Conservation (phyloP, 2,888 invertebrate species). For the Harpalus rubripes region DNA sequence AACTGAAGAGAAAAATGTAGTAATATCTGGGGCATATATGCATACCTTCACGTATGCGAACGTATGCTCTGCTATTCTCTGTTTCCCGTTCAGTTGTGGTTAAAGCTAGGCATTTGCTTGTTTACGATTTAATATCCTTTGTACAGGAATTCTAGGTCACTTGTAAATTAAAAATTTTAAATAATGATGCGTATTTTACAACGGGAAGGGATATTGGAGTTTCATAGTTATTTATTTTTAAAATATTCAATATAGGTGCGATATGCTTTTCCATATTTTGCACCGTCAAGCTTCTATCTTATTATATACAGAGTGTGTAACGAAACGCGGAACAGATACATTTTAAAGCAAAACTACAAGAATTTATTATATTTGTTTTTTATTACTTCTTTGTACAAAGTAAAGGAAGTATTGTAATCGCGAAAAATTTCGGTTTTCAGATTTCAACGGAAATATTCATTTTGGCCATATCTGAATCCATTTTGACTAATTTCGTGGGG, state of each 20-base stretch:
- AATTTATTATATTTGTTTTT: too few species aligned
- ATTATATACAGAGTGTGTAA: too few species aligned
- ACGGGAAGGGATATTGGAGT: background rate
- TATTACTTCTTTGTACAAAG: too few species aligned
- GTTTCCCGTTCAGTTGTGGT: background rate
- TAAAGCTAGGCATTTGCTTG: conserved; percentile 5
- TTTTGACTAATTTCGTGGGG: too few species aligned
- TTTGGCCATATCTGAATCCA: too few species aligned
- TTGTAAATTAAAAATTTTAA: conserved; percentile 4
- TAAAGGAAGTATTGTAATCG: too few species aligned
- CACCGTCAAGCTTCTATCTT: too few species aligned
- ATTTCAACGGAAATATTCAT: too few species aligned
- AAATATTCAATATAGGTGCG: background rate
- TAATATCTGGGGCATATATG: background rate
- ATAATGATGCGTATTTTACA: conserved; percentile 2
- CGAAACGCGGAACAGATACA: too few species aligned
- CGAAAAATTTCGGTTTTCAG: too few species aligned
- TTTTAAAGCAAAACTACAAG: too few species aligned
- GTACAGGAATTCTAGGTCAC: conserved; percentile 5
- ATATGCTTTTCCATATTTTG: too few species aligned
- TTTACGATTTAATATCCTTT: conserved; percentile 7
- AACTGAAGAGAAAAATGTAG: background rate
- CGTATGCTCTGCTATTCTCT: conserved; percentile 1
- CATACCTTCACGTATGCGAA: background rate
- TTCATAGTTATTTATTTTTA: background rate